Evolutionary conservation across 1,140 invertebrate species (phyloP), one percentile per base, ranked within the genome.

Genomic region (Parasteatoda tepidariorum): DNA sequence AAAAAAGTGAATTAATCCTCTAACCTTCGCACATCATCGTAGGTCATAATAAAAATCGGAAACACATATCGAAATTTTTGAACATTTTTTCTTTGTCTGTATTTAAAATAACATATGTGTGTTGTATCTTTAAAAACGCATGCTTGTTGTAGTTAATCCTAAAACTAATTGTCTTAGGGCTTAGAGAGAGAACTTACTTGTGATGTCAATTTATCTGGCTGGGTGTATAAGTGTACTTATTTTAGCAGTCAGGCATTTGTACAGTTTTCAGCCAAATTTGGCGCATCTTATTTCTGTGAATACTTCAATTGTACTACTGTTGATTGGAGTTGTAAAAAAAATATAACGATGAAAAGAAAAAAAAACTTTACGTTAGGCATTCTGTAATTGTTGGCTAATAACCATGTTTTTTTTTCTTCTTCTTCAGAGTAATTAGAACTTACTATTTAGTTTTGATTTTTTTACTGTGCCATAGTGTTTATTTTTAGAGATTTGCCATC

Each of bases 51-150:
- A 83, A 83, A 48, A 18, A 83, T 83, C 70, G 81, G 70, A 73
- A 74, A 83, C 81, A 83, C 81, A 83, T 83, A 83, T 83, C 81
- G 81, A 61, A 83, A 83, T 83, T 83, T 83, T 83, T 38, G 38
- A 57, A 73, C 57, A 73, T 74, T 83, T 73, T 83, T 83, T 67
- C 81, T 64, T 83, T 83, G 68, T 83, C 68, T 83, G 81, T 83
- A 83, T 74, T 71, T 74, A 83, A 28, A n/a, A n/a, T n/a, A n/a
- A 73, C 68, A 66, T 73, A 83, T 83, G 67, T 83, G 81, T 83
- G 70, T 83, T 70, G 81, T 83, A 83, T 74, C 70, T 74, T 67
- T 83, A 83, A 79, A 48, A 4, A 48, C 62, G 81, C 81, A 83
- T 83, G 81, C 68, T 83, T 83, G 81, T 83, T 55, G 68, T 83